Conservation (phyloP, 2,888 invertebrate species). For the Luffia ferchaultella region DNA sequence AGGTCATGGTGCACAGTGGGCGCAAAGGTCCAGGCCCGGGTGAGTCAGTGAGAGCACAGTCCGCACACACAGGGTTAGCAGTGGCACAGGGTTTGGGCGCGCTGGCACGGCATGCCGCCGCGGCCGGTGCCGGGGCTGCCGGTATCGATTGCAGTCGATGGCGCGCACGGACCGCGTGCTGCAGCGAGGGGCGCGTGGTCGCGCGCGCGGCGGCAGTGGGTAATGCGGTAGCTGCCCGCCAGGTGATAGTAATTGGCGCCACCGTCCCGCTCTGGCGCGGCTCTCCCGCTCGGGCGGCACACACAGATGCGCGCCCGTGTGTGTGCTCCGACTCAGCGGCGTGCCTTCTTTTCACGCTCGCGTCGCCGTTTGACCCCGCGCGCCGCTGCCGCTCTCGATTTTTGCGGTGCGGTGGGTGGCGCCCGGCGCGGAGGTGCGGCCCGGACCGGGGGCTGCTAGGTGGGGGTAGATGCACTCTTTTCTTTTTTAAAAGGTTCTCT, state of each 20-base stretch:
- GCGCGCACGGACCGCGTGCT: conserved; percentile 46
- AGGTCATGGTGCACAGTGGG: conserved; percentile 54
- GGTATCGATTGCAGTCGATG: conserved; percentile 42
- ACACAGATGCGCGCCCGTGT: conserved; percentile 40
- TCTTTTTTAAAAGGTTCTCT: conserved; percentile 66
- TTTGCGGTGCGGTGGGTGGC: conserved; percentile 72
- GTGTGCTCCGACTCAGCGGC: conserved; percentile 42
- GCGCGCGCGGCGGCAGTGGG: conserved; percentile 67
- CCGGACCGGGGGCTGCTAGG: conserved; percentile 48
- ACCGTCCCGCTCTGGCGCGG: conserved; percentile 59
- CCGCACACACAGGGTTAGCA: conserved; percentile 60
- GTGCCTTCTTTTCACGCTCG: conserved; percentile 64
- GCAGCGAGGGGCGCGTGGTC: conserved; percentile 67
- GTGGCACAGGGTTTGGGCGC: conserved; percentile 30
- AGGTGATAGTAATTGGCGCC: conserved; percentile 70
- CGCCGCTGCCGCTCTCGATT: conserved; percentile 66
- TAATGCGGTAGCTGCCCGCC: conserved; percentile 72
- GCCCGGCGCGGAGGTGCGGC: conserved; percentile 64
- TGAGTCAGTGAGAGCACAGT: conserved; percentile 28
- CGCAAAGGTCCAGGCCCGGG: conserved; percentile 8
- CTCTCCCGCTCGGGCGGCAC: conserved; percentile 63
- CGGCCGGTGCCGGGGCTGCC: conserved; percentile 36
- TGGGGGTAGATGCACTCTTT: conserved; percentile 64
- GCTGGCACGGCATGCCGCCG: conserved; percentile 22
- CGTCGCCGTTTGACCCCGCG: conserved; percentile 66